A percentile compares a stretch with the other conserved stretches of the same genome.
Conservation (phyloP, 2,113 vertebrate species). For the Turnix velox region DNA sequence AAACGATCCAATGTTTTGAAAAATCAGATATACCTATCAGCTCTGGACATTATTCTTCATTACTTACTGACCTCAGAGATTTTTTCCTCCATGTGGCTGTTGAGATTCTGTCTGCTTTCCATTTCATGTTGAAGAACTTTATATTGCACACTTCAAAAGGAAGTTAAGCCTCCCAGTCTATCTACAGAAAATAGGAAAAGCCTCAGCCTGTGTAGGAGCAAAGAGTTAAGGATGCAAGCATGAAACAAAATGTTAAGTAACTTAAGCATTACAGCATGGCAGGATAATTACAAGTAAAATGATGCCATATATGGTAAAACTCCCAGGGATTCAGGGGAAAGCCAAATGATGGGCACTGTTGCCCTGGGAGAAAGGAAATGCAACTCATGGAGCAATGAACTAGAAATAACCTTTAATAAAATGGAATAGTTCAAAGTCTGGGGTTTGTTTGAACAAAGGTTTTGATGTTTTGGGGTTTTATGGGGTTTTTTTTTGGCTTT, state of each 20-base stretch:
- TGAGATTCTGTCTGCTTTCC: not conserved
- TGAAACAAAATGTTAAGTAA: not conserved
- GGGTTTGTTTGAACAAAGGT: slow-evolving; percentile 15
- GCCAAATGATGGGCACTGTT: slow-evolving; percentile 49
- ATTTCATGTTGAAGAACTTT: not conserved
- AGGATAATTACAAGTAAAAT: slow-evolving; percentile 23
- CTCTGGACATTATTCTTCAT: not conserved
- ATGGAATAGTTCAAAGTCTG: not conserved
- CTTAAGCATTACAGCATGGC: not conserved
- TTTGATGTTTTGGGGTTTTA: too few relatives aligned
- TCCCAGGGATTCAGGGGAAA: not conserved
- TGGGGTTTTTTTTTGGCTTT: not conserved
- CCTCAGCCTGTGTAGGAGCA: not conserved
- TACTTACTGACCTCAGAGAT: not conserved
- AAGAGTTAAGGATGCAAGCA: not conserved
- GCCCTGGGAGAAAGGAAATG: slow-evolving; percentile 48
- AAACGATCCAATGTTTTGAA: not conserved
- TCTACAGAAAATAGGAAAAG: not conserved
- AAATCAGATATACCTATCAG: not conserved
- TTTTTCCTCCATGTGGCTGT: not conserved
- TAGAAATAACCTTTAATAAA: slow-evolving; percentile 51
- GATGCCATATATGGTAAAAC: slow-evolving; percentile 43
- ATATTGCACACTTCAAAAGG: not conserved
- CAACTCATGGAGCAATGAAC: slow-evolving; percentile 1
- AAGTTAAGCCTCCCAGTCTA: not conserved